Conservation (phyloP, 1,140 invertebrate genomes). For the Meteorus sp. region DNA sequence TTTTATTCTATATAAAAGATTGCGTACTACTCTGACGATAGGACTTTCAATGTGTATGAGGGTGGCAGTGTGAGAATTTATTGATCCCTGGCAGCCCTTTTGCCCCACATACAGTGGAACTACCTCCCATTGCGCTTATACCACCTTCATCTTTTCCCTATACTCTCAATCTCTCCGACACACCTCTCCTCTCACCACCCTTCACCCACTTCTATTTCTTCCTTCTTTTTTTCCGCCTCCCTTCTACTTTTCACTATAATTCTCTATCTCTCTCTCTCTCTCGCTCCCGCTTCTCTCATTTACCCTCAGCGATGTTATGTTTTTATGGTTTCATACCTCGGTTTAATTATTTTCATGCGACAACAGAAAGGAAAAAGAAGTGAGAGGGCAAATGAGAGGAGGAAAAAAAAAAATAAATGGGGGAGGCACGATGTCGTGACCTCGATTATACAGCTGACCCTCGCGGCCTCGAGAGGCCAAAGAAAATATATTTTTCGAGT, state of each 20-base stretch:
- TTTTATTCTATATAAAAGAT: too few relatives aligned
- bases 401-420: neutral
- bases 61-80: conserved; percentile 28
- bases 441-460: conserved; percentile 9
- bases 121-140: conserved; percentile 15
- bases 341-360: too few relatives aligned
- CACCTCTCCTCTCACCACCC: neutral
- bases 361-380: too few relatives aligned
- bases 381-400: too few relatives aligned
- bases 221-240: too few relatives aligned
- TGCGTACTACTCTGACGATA: too few relatives aligned
- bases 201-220: too few relatives aligned
- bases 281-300: too few relatives aligned
- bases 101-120: conserved; percentile 41
- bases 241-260: too few relatives aligned
- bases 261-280: too few relatives aligned
- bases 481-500: conserved; percentile 18
- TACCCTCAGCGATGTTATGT: too few relatives aligned
- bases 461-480: neutral
- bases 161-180: conserved; percentile 6
- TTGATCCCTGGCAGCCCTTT: conserved; percentile 40
- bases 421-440: conserved; percentile 4
- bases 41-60: conserved; percentile 17
- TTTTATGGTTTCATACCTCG: too few relatives aligned
- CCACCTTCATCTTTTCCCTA: neutral